A percentile compares a stretch with the other conserved stretches of the same genome.
phyloP scores from a whole-genome alignment of 2,888 invertebrate genomes.

The Seira musarum region DNA sequence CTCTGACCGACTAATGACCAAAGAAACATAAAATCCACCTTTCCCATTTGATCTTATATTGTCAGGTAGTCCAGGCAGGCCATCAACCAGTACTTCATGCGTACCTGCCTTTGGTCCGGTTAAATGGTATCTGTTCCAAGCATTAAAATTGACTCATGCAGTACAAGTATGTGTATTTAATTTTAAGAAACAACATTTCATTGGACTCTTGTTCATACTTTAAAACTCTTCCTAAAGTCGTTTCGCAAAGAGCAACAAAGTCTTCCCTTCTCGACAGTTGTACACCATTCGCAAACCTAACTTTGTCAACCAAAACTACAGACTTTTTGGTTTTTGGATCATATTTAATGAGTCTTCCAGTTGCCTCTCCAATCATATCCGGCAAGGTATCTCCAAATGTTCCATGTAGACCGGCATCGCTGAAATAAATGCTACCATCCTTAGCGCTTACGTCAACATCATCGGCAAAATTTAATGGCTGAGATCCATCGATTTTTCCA shows the following conservation, averaged over 20 bases:
- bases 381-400: constrained; percentile 81
- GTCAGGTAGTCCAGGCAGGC: constrained; percentile 81
- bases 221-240: constrained; percentile 71
- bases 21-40: constrained; percentile 80
- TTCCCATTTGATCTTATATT: constrained; percentile 78
- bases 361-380: constrained; percentile 80
- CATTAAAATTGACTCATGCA: too few relatives aligned
- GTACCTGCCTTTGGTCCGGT: constrained; percentile 86
- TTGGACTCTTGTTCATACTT: too few relatives aligned
- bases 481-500: constrained; percentile 79
- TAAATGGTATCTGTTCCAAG: constrained; percentile 80
- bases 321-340: constrained; percentile 84
- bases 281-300: constrained; percentile 94
- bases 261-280: constrained; percentile 85
- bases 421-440: constrained; percentile 91
- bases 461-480: constrained; percentile 82
- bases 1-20: constrained; percentile 75
- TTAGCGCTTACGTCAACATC: constrained; percentile 82
- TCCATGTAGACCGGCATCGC: constrained; percentile 86
- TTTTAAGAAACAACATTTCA: constrained; percentile 1
- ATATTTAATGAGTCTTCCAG: constrained; percentile 88
- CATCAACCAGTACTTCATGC: constrained; percentile 85
- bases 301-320: constrained; percentile 81
- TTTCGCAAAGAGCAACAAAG: constrained; percentile 86
- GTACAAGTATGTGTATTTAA: too few relatives aligned